A percentile compares a stretch with the other conserved stretches of the same genome.
Conservation (phyloP, 1,140 invertebrate species). For the Cepaea nemoralis region DNA sequence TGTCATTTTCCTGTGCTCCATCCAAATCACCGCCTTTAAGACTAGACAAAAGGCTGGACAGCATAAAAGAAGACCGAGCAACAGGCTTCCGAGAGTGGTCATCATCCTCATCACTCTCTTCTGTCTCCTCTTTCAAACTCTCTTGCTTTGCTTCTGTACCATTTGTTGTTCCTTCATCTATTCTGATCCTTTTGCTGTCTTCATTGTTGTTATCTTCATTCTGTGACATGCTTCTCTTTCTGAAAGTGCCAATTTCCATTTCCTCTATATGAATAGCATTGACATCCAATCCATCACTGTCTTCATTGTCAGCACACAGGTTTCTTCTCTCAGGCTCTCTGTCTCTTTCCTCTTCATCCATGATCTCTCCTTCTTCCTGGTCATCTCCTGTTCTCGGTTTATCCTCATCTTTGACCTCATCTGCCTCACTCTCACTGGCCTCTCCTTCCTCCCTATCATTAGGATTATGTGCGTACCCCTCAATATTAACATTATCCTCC, state of each 20-base stretch:
- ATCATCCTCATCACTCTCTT: slow-evolving; percentile 13
- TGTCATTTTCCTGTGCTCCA: not conserved
- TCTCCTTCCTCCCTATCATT: slow-evolving; percentile 36
- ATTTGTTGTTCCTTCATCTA: not conserved
- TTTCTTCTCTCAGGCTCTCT: not conserved
- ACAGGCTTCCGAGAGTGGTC: not conserved
- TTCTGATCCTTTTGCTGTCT: not conserved
- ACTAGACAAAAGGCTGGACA: slow-evolving; percentile 1
- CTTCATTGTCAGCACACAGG: not conserved
- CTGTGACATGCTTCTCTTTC: slow-evolving; percentile 17
- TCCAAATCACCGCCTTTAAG: slow-evolving; percentile 8
- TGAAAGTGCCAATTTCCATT: slow-evolving; percentile 18
- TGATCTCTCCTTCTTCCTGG: slow-evolving; percentile 30
- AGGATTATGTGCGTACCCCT: not conserved
- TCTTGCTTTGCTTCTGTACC: slow-evolving; percentile 6
- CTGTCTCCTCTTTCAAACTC: not conserved
- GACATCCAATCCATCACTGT: slow-evolving; percentile 14
- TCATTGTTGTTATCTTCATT: slow-evolving; percentile 19
- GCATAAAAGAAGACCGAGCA: not conserved
- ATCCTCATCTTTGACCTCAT: not conserved
- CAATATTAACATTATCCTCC: slow-evolving; percentile 18
- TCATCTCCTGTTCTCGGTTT: not conserved
- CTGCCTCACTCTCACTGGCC: slow-evolving; percentile 21
- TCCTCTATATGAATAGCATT: slow-evolving; percentile 25
- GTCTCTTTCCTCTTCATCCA: slow-evolving; percentile 33